Conservation (phyloP, 2,797 vertebrate species). For the Mormyrus hasselquistii region DNA sequence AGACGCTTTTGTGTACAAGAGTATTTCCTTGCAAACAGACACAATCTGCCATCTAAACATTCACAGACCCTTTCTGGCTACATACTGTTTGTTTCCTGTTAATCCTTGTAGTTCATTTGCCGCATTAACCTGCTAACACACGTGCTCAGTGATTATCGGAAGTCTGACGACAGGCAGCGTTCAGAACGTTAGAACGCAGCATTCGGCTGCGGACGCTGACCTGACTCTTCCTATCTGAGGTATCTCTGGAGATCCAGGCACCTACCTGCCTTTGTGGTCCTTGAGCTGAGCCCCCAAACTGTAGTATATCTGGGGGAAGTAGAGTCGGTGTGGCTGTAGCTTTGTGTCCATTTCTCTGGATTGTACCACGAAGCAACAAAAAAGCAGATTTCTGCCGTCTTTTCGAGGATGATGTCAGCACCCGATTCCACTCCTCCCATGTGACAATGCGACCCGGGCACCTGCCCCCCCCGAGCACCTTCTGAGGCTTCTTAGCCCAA, state of each 20-base stretch:
- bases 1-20: background rate
- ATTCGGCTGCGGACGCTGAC: background rate
- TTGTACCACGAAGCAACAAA: background rate
- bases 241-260: background rate
- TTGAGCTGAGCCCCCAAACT: conserved; percentile 61
- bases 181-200: background rate
- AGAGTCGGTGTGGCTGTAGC: conserved; percentile 53
- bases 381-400: background rate
- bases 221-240: background rate
- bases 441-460: background rate
- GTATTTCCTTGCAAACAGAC: background rate
- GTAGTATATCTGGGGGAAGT: conserved; percentile 62
- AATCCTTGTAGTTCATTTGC: conserved; percentile 3
- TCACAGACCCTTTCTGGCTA: background rate
- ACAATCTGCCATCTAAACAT: background rate
- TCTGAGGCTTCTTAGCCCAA: background rate
- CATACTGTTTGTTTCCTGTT: background rate
- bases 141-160: background rate
- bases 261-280: conserved; percentile 58
- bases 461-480: background rate
- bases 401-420: background rate
- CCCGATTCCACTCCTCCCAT: background rate
- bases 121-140: background rate
- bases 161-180: background rate
- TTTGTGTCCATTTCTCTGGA: conserved; percentile 53